These are phyloP conservation scores for Coryphaenoides rupestris DNA, from an alignment of 2,113 vertebrate species.

Conservation along the genomic window DNA sequence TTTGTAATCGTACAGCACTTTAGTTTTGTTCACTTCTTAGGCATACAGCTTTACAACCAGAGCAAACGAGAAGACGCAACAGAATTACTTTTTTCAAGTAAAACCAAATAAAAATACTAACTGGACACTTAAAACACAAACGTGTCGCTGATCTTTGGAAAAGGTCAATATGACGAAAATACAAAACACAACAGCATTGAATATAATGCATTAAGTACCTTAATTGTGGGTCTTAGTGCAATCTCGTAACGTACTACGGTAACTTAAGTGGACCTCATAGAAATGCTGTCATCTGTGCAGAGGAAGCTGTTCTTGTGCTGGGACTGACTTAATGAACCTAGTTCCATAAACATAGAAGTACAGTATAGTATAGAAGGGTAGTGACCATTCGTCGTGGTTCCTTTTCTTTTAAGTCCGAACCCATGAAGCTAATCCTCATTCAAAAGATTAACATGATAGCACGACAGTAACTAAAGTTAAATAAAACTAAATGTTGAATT, in stretches of 20 bases:
- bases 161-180: conserved; percentile 25
- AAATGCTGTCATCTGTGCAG: too few relatives aligned
- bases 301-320: too few relatives aligned
- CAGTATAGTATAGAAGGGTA: too few relatives aligned
- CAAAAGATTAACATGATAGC: too few relatives aligned
- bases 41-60: conserved; percentile 14
- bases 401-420: too few relatives aligned
- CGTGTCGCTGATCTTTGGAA: conserved; percentile 21
- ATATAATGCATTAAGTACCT: conserved; percentile 32
- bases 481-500: too few relatives aligned
- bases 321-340: too few relatives aligned
- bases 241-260: background rate
- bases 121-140: conserved; percentile 13
- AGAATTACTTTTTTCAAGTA: conserved; percentile 16
- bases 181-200: conserved; percentile 25
- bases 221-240: background rate
- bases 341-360: too few relatives aligned
- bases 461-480: too few relatives aligned
- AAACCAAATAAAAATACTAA: conserved; percentile 6
- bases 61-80: conserved; percentile 31
- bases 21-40: conserved; percentile 28
- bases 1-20: background rate
- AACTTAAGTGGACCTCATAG: too few relatives aligned
- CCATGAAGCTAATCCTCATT: too few relatives aligned
- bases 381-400: too few relatives aligned